Evolutionary conservation across 2,113 vertebrate genomes (phyloP).

Genomic region (Cinclus cinclus): DNA sequence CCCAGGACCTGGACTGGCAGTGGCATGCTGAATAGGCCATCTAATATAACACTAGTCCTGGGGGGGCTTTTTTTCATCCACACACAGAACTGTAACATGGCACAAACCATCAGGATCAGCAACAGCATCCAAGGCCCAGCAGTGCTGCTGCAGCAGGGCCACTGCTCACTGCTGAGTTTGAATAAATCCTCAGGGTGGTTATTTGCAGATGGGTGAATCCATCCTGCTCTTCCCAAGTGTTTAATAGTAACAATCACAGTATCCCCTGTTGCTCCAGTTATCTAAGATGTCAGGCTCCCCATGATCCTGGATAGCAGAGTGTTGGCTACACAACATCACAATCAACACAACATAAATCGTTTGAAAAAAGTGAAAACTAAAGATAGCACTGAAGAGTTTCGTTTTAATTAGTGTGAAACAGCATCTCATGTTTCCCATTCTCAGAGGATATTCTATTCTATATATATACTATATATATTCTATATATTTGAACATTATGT

Average conservation of each 20-base stretch:
- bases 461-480: no score
- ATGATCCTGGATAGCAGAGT: background rate
- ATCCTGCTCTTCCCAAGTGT: background rate
- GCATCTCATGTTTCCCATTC: background rate
- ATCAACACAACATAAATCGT: background rate
- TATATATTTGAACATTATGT: background rate
- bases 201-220: background rate
- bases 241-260: background rate
- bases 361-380: slow-evolving; percentile 8
- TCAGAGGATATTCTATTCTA: background rate
- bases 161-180: background rate
- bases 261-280: background rate
- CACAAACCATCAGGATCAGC: background rate
- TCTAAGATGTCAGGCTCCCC: background rate
- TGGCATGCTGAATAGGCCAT: background rate
- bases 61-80: background rate
- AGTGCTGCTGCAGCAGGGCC: background rate
- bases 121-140: background rate
- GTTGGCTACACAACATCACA: background rate
- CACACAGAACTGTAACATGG: background rate
- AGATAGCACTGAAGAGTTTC: background rate
- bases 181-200: background rate
- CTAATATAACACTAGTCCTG: background rate
- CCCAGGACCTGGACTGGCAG: background rate
- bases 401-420: slow-evolving; percentile 16